Base-by-base conservation (phyloP, 2,113 vertebrate species). In the Phalacrocorax aristotelis region DNA sequence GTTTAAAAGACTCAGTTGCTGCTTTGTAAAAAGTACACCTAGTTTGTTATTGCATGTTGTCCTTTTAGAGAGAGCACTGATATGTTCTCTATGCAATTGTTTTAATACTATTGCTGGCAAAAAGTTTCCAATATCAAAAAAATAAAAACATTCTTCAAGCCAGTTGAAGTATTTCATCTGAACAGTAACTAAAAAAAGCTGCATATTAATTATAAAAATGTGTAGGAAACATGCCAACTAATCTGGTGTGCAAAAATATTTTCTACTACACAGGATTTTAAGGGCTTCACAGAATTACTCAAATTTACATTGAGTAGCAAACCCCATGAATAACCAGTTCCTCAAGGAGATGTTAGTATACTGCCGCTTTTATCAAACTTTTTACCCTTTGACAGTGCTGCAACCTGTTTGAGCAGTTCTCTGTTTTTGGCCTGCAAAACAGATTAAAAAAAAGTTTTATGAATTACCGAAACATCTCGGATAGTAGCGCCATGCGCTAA, bases 371-470 rank as follows among this genome's bases (percentile, higher is more conserved):
- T 99, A 97, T 99, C 99, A 97, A 99, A 99, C 97, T 99, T 99
- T 98, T 99, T 99, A 95, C 99, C 99, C 98, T 99, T 99, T 18
- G 99, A 99, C 91, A 99, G 98, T 6, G 99, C 99, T 60, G 99
- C 99, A 49, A 99, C 99, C 97, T 99, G 99, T 91, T 99, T 99
- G 98, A 99, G 98, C 94, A 99, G 97, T 97, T 99, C 99, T 97
- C 99, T 98, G 98, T 99, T 99, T 98, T 99, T 99, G 71, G 98
- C 97, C 99, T 99, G 98, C 86, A 97, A 97, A 8, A 96, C 74
- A 96, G 83, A 94, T 60, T 38, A 38, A 91, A 64, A 86, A 95
- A 51, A 64, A 36, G 13, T 51, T 46, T 83, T 62, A 65, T 7
- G 13, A 72, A 74, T 94, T 42, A 79, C 19, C 30, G 52, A 71